A percentile compares a stretch with the other conserved stretches of the same genome.
Evolutionary conservation across 1,140 invertebrate genomes (phyloP).

Genomic region (Goniozus legneri): DNA sequence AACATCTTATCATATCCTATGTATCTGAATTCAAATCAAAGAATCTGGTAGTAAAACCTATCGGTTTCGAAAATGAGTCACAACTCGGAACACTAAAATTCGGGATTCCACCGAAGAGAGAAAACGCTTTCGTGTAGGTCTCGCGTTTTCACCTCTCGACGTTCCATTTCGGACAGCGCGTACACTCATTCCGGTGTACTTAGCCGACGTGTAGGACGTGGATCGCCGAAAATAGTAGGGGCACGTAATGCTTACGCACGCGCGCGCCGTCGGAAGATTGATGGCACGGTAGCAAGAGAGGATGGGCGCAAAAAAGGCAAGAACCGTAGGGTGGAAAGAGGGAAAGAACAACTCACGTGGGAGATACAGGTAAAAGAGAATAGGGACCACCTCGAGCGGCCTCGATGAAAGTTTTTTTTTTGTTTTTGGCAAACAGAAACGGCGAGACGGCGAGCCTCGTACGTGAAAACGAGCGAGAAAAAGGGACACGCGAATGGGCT

Average conservation of each 20-base stretch:
- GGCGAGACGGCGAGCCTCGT: too few relatives aligned
- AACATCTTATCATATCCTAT: too few relatives aligned
- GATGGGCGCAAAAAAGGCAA: too few relatives aligned
- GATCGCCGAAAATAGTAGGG: background rate
- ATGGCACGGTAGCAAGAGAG: background rate
- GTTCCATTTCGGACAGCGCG: background rate
- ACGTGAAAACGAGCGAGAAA: too few relatives aligned
- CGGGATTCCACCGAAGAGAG: too few relatives aligned
- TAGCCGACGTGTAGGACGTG: background rate
- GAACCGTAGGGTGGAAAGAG: too few relatives aligned
- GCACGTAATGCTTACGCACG: background rate
- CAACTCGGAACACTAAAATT: too few relatives aligned
- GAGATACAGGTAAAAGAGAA: background rate
- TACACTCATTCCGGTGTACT: constrained; percentile 1
- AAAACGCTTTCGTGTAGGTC: too few relatives aligned
- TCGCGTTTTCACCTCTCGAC: background rate
- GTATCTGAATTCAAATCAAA: too few relatives aligned
- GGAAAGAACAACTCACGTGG: background rate
- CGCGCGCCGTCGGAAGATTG: background rate
- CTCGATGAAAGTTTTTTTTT: background rate
- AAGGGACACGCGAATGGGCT: too few relatives aligned
- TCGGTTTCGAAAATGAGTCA: too few relatives aligned
- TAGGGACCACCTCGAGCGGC: background rate
- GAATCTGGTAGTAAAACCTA: too few relatives aligned
- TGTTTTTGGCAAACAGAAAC: background rate